A percentile compares a stretch with the other conserved stretches of the same genome.
phyloP scores from a whole-genome alignment of 2,113 vertebrate genomes.

The Cisticola juncidis region DNA sequence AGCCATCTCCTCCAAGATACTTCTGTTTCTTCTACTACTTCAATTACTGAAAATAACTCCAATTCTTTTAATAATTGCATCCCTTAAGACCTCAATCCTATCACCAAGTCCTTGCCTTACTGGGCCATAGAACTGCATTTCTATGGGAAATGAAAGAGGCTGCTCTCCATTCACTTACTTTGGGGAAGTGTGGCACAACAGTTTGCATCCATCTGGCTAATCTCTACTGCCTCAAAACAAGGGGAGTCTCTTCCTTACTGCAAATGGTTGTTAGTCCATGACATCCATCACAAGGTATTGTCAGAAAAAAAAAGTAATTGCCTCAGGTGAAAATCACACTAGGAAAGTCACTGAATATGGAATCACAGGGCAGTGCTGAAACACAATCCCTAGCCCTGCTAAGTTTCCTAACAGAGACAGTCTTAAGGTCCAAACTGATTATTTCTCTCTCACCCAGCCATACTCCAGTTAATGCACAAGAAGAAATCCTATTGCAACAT shows the following conservation, averaged over 20 bases:
- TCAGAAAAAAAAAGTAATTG: not conserved
- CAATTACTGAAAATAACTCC: not conserved
- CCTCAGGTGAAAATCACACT: not conserved
- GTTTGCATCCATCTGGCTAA: not conserved
- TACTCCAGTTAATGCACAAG: not conserved
- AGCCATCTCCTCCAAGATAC: not conserved
- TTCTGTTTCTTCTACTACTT: not conserved
- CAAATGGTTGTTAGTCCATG: fast-evolving
- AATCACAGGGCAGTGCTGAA: not conserved
- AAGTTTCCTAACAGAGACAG: not conserved
- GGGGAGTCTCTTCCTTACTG: not conserved
- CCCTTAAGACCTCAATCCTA: not conserved
- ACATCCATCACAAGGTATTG: not conserved
- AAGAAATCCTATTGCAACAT: not conserved
- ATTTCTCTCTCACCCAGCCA: not conserved
- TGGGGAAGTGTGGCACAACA: not conserved
- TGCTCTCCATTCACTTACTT: not conserved
- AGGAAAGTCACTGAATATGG: not conserved
- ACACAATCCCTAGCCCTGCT: not conserved
- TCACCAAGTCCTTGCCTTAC: not conserved
- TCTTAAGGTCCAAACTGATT: not conserved
- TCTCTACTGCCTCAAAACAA: not conserved
- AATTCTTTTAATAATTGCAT: not conserved
- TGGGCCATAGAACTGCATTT: not conserved
- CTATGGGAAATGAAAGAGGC: not conserved